phyloP scores from a whole-genome alignment of 92 coral and sea anemone genomes.

The Umimayanthus kanabou region DNA sequence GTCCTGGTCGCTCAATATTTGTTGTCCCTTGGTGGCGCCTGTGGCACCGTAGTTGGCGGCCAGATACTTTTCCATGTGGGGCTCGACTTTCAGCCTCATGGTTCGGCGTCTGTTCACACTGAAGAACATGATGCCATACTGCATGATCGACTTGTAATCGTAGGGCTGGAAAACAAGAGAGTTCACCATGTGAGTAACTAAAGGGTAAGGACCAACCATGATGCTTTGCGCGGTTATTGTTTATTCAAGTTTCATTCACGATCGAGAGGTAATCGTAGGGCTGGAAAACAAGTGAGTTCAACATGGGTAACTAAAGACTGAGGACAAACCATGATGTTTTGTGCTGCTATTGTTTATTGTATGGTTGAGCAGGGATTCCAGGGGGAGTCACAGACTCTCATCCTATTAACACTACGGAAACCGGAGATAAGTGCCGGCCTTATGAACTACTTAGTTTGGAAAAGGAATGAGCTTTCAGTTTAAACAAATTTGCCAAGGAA shows the following conservation, averaged over 20 bases:
- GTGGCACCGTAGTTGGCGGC: constrained; percentile 57
- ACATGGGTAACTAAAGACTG: too few relatives aligned
- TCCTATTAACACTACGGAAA: too few relatives aligned
- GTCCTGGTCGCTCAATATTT: constrained; percentile 63
- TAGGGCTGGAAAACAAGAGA: constrained; percentile 54
- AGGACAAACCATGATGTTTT: too few relatives aligned
- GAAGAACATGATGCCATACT: constrained; percentile 66
- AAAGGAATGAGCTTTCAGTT: too few relatives aligned
- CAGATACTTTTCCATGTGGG: constrained; percentile 57
- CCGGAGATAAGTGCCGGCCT: too few relatives aligned
- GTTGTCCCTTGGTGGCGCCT: constrained; percentile 42
- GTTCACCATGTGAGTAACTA: neutral
- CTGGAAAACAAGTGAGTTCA: neutral
- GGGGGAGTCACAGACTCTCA: too few relatives aligned
- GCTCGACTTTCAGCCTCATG: constrained; percentile 57
- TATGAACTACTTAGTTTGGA: too few relatives aligned
- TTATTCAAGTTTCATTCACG: too few relatives aligned
- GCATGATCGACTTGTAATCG: constrained; percentile 81
- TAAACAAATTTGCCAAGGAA: too few relatives aligned
- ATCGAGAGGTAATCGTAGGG: neutral
- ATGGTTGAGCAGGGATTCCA: neutral
- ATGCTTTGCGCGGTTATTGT: too few relatives aligned
- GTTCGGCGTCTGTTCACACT: constrained; percentile 59
- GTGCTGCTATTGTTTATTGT: neutral
- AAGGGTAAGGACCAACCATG: too few relatives aligned